A percentile compares a stretch with the other conserved stretches of the same genome.
phyloP scores from a whole-genome alignment of 2,113 vertebrate species.

The Loxodonta africana region DNA sequence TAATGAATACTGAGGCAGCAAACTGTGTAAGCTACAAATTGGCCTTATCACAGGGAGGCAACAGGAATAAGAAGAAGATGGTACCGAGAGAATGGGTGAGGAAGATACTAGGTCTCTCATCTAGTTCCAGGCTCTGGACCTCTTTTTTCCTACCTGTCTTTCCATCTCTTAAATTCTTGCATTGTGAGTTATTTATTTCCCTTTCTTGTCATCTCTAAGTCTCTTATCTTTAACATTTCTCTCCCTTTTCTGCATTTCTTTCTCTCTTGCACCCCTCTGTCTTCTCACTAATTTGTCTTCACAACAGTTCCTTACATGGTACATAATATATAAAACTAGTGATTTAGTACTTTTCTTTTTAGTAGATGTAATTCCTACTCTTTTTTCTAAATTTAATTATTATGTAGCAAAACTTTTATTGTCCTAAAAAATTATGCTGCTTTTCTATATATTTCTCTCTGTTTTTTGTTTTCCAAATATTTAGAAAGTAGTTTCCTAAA shows the following conservation, averaged over 20 bases:
- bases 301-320: neutral
- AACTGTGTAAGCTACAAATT: too few species aligned
- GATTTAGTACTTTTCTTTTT: neutral
- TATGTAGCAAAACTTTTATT: neutral
- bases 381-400: neutral
- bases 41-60: neutral
- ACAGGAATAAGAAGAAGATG: neutral
- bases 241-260: neutral
- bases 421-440: neutral
- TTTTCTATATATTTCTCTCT: neutral
- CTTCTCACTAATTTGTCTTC: neutral
- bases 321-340: neutral
- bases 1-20: too few species aligned
- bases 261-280: neutral
- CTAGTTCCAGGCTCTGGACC: neutral
- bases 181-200: neutral
- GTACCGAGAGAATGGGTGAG: neutral
- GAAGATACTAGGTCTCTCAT: neutral
- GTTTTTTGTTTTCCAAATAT: neutral
- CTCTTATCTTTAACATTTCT: neutral
- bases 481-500: neutral
- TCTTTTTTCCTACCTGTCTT: neutral
- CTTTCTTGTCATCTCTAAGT: neutral
- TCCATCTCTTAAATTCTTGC: neutral
- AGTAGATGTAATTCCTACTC: neutral